A percentile compares a stretch with the other conserved stretches of the same genome.
Evolutionary conservation across 2,888 invertebrate genomes (phyloP).

Genomic region (Plagodis dolabraria): DNA sequence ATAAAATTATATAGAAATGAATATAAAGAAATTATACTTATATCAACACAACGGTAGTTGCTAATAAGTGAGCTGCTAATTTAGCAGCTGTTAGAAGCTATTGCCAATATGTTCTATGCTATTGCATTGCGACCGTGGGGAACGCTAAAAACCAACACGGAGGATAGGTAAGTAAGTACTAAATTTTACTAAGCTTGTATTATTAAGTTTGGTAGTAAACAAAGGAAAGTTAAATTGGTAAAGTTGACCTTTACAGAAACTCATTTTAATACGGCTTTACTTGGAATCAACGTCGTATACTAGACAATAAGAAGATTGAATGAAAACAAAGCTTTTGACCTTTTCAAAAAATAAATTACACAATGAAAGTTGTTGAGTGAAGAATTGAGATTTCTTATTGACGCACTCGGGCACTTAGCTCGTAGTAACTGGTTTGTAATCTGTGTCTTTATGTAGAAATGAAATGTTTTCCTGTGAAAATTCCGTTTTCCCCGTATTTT

Average conservation of each 20-base stretch:
- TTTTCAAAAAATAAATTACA: conserved; percentile 15
- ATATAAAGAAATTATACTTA: too few relatives aligned
- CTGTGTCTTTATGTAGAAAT: conserved; percentile 13
- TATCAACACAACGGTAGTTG: too few relatives aligned
- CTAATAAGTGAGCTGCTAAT: too few relatives aligned
- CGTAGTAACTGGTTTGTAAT: not conserved
- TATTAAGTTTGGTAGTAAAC: not conserved
- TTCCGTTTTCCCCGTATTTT: conserved; percentile 51
- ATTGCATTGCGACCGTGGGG: too few relatives aligned
- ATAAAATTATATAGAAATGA: too few relatives aligned
- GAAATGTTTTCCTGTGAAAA: conserved; percentile 52
- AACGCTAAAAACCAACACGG: too few relatives aligned
- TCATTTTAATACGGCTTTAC: not conserved
- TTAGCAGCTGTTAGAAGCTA: too few relatives aligned
- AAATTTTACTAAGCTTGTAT: too few relatives aligned
- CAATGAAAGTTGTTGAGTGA: conserved; percentile 2
- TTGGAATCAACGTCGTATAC: not conserved
- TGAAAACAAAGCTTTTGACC: conserved; percentile 8
- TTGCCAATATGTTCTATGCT: too few relatives aligned
- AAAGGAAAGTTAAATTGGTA: conserved; percentile 7
- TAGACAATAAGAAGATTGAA: conserved; percentile 1
- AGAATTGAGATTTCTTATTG: conserved; percentile 10
- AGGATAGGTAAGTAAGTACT: too few relatives aligned
- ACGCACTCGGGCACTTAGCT: conserved; percentile 4
- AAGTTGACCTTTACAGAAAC: not conserved